Conservation (phyloP, 2,797 vertebrate genomes). For the Botia almorhae region DNA sequence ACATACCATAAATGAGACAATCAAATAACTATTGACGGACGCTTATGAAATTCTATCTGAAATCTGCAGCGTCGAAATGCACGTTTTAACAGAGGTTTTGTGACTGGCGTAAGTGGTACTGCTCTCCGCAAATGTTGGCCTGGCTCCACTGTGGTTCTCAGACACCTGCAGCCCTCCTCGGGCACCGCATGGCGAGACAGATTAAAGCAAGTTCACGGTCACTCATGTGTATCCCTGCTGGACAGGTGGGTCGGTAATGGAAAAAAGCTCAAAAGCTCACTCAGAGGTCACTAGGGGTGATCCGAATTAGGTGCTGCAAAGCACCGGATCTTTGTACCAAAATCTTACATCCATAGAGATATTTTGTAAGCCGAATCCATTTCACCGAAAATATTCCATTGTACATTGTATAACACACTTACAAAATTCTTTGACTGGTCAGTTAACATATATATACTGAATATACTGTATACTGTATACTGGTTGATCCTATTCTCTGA, state of each 20-base stretch:
- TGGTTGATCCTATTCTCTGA: too few relatives aligned
- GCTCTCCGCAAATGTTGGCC: conserved; percentile 1
- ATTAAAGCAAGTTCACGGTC: conserved; percentile 46
- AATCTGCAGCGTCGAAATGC: background rate
- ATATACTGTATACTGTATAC: too few relatives aligned
- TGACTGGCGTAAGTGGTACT: background rate
- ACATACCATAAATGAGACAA: background rate
- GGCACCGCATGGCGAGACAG: conserved; percentile 30
- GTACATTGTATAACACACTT: background rate
- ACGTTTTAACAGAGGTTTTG: background rate
- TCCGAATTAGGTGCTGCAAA: background rate
- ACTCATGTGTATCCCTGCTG: conserved; percentile 42
- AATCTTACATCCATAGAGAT: background rate
- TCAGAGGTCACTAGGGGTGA: conserved; percentile 16
- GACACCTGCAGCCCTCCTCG: conserved; percentile 39
- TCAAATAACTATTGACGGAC: background rate
- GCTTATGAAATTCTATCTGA: background rate
- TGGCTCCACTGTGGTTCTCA: background rate
- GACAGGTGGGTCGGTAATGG: conserved; percentile 28
- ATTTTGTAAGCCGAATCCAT: background rate
- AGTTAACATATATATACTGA: background rate
- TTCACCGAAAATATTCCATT: background rate
- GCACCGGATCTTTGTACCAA: background rate
- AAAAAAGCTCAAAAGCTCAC: conserved; percentile 20
- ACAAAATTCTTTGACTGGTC: background rate